Evolutionary conservation across 2,888 invertebrate species (phyloP).

Genomic region (Drosophila robusta): DNA sequence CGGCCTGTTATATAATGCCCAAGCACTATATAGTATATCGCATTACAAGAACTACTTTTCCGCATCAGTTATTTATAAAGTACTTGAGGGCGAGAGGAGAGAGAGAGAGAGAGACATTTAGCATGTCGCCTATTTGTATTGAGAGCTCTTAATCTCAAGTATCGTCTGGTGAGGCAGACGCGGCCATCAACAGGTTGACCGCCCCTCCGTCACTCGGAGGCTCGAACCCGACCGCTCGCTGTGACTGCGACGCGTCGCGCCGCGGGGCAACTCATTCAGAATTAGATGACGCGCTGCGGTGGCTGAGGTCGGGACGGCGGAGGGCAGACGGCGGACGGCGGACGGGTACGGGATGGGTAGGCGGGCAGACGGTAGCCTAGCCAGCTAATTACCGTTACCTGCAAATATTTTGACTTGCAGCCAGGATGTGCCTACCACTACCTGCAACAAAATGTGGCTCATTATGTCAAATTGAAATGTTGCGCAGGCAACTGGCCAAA

Average conservation of each 20-base stretch:
- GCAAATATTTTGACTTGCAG: slow-evolving; percentile 68
- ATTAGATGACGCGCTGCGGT: slow-evolving; percentile 39
- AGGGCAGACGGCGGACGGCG: neutral
- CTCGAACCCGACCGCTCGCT: slow-evolving; percentile 41
- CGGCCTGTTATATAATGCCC: slow-evolving; percentile 31
- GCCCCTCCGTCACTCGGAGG: slow-evolving; percentile 36
- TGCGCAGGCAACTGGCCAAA: slow-evolving; percentile 52
- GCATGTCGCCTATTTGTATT: slow-evolving; percentile 51
- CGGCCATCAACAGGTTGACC: slow-evolving; percentile 71
- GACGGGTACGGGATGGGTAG: neutral
- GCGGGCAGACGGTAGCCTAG: slow-evolving; percentile 68
- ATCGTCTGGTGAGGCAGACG: slow-evolving; percentile 54
- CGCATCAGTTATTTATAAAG: slow-evolving; percentile 38
- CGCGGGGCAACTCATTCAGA: slow-evolving; percentile 76
- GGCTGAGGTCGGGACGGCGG: slow-evolving; percentile 5
- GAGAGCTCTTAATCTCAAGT: slow-evolving; percentile 72
- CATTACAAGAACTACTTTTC: slow-evolving; percentile 58
- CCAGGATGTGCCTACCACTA: slow-evolving; percentile 33
- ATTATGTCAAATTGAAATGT: slow-evolving; percentile 74
- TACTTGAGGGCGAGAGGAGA: slow-evolving; percentile 8
- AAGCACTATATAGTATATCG: slow-evolving; percentile 26
- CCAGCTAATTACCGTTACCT: slow-evolving; percentile 76
- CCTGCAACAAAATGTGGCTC: slow-evolving; percentile 54
- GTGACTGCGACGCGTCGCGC: slow-evolving; percentile 54
- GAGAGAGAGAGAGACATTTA: slow-evolving; percentile 13